phyloP scores from a whole-genome alignment of 2,888 invertebrate genomes.

The Dorcus parallelipipedus region DNA sequence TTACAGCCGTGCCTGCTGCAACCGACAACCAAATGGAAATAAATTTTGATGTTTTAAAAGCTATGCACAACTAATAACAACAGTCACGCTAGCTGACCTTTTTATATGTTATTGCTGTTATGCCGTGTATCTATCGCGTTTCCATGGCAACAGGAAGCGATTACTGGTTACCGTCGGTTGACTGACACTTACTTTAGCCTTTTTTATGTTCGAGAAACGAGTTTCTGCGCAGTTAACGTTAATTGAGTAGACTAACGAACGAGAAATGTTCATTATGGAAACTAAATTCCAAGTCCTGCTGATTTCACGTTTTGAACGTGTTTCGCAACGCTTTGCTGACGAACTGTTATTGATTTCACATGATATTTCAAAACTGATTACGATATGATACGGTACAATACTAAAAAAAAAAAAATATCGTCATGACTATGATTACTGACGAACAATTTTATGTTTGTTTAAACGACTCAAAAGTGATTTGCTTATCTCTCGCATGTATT shows the following conservation, averaged over 20 bases:
- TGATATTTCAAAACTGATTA: too few species aligned
- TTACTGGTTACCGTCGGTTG: constrained; percentile 3
- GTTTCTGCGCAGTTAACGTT: neutral
- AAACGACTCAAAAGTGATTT: too few species aligned
- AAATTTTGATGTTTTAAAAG: constrained; percentile 15
- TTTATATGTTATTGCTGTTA: constrained; percentile 2
- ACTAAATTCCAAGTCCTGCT: neutral
- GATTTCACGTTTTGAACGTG: too few species aligned
- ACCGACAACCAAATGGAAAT: constrained; percentile 20
- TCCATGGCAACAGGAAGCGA: constrained; percentile 11
- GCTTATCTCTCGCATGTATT: too few species aligned
- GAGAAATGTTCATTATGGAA: neutral
- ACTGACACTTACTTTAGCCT: neutral
- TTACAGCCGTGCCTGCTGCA: neutral
- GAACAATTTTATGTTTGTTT: too few species aligned
- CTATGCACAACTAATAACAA: constrained; percentile 6
- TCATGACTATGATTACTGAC: too few species aligned
- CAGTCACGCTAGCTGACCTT: constrained; percentile 10
- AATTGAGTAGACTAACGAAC: neutral
- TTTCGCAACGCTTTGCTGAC: too few species aligned
- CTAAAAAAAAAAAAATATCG: too few species aligned
- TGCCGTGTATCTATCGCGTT: constrained; percentile 12
- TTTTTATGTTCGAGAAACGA: neutral
- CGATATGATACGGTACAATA: too few species aligned
- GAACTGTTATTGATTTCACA: too few species aligned